Percentiles rank a stretch among this genome's conserved stretches.
These are phyloP conservation scores for Copidosoma floridanum DNA, from an alignment of 1,140 invertebrate genomes.

Conservation along the genomic window DNA sequence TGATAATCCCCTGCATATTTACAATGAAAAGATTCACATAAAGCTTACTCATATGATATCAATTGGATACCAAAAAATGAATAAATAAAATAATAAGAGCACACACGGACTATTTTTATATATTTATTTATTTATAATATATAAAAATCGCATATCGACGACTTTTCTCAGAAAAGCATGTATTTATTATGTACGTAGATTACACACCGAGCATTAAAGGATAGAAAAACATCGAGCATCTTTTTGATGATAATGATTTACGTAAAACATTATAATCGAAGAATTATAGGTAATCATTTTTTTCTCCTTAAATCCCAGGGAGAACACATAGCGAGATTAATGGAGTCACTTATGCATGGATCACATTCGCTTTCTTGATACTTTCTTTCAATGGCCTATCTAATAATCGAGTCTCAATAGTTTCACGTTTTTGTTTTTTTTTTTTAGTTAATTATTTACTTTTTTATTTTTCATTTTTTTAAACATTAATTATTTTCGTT, in stretches of 20 bases:
- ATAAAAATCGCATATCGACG: no score
- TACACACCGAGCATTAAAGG: conserved; percentile 7
- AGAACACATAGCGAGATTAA: conserved; percentile 10
- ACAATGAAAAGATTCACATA: no score
- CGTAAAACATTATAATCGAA: no score
- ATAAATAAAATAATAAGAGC: no score
- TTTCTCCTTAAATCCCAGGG: neutral
- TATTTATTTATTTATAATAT: neutral
- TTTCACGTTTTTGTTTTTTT: neutral
- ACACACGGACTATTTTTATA: no score
- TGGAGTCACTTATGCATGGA: conserved; percentile 15
- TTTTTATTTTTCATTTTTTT: no score
- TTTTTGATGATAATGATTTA: neutral
- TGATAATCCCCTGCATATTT: no score
- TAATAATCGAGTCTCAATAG: conserved; percentile 44
- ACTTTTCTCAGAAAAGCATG: conserved; percentile 25
- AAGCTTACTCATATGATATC: no score
- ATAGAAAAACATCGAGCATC: conserved; percentile 21
- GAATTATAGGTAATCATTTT: neutral
- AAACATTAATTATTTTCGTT: conserved; percentile 49
- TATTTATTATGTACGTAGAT: no score
- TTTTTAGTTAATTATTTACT: neutral
- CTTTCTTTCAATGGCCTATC: conserved; percentile 35
- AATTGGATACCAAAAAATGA: no score
- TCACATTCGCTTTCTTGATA: conserved; percentile 27